Percentiles rank a stretch among this genome's conserved stretches.
Evolutionary conservation across 2,888 invertebrate species (phyloP).

Genomic region (Endotricha flammealis): DNA sequence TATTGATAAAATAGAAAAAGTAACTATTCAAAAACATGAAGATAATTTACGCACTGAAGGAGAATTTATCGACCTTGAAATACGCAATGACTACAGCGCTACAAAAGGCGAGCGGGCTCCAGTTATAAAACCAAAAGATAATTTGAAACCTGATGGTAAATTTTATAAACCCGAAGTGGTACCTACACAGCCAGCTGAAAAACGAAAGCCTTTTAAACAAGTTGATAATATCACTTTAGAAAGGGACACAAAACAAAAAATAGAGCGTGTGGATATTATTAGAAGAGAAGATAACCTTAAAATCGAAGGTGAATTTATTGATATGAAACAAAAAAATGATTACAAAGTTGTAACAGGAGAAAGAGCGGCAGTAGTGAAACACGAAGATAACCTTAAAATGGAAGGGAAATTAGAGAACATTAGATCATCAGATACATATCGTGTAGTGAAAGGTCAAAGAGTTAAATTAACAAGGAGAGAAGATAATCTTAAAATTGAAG

Average conservation of each 20-base stretch:
- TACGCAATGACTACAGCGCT: constrained; percentile 72
- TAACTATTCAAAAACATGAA: constrained; percentile 71
- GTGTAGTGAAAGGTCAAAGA: constrained; percentile 74
- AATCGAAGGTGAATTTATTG: constrained; percentile 79
- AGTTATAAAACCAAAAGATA: constrained; percentile 81
- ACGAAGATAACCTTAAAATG: constrained; percentile 81
- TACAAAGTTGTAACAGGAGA: constrained; percentile 70
- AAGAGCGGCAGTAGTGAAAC: constrained; percentile 71
- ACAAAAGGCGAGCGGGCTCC: constrained; percentile 80
- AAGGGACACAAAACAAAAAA: constrained; percentile 52
- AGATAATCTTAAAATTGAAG: constrained; percentile 82
- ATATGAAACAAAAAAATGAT: constrained; percentile 76
- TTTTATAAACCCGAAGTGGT: constrained; percentile 73
- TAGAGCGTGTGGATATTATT: constrained; percentile 80
- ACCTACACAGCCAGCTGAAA: constrained; percentile 74
- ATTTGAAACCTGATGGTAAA: constrained; percentile 79
- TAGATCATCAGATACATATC: constrained; percentile 74
- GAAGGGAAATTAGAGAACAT: constrained; percentile 79
- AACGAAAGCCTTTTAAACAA: constrained; percentile 74
- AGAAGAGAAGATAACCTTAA: constrained; percentile 80
- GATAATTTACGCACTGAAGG: constrained; percentile 80
- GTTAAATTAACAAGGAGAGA: constrained; percentile 72
- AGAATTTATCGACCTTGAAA: constrained; percentile 69
- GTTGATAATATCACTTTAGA: constrained; percentile 80
- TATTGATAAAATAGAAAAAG: constrained; percentile 73